A percentile compares a stretch with the other conserved stretches of the same genome.
phyloP scores from a whole-genome alignment of 2,888 invertebrate species.

The Craniophora ligustri region DNA sequence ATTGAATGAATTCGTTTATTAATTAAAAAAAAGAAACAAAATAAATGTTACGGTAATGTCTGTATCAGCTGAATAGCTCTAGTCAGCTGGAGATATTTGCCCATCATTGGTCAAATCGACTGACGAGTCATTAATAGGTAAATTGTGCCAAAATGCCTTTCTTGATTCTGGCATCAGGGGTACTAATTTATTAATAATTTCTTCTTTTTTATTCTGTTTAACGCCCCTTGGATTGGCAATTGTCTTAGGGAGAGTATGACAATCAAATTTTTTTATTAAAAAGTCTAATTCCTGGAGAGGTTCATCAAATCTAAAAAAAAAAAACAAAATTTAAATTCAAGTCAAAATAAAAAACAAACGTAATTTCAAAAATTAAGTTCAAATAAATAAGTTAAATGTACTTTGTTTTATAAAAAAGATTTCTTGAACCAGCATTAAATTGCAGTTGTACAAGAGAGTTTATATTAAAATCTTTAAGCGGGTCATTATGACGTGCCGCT shows the following conservation, averaged over 20 bases:
- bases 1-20: slow-evolving; percentile 4
- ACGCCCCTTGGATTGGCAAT: slow-evolving; percentile 19
- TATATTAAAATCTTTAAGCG: too few species aligned
- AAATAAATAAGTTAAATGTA: too few species aligned
- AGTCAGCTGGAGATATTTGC: slow-evolving; percentile 9
- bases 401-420: too few species aligned
- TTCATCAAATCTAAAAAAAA: slow-evolving; percentile 23
- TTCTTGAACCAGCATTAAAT: too few species aligned
- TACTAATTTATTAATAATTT: slow-evolving; percentile 32
- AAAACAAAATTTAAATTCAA: too few species aligned
- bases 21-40: slow-evolving; percentile 4
- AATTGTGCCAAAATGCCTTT: slow-evolving; percentile 31
- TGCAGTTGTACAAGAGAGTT: too few species aligned
- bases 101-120: slow-evolving; percentile 32
- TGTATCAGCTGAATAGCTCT: slow-evolving; percentile 4
- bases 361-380: too few species aligned
- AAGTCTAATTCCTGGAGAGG: slow-evolving; percentile 10
- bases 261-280: slow-evolving; percentile 14
- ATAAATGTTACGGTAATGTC: not conserved
- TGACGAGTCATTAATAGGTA: slow-evolving; percentile 29
- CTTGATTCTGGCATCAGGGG: slow-evolving; percentile 31
- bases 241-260: slow-evolving; percentile 5
- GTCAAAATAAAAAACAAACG: too few species aligned
- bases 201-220: slow-evolving; percentile 24
- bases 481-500: too few species aligned